Percentiles rank a stretch among this genome's conserved stretches.
phyloP scores from a whole-genome alignment of 92 coral and sea anemone genomes.

The Palythoa grandis region DNA sequence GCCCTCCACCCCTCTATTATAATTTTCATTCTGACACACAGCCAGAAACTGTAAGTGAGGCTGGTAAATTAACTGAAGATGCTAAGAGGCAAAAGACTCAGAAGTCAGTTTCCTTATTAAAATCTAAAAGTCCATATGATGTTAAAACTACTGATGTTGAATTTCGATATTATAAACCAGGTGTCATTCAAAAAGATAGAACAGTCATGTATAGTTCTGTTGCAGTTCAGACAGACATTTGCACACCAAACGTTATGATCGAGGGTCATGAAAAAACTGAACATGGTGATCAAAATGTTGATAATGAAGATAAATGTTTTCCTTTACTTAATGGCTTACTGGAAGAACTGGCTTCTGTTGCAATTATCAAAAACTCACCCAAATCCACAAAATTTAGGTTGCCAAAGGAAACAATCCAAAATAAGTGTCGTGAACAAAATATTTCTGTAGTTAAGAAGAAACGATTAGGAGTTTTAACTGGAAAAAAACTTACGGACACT shows the following conservation, averaged over 20 bases:
- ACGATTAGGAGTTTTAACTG: neutral
- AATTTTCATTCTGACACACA: conserved; percentile 59
- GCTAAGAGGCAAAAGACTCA: neutral
- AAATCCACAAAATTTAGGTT: neutral
- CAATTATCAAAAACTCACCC: neutral
- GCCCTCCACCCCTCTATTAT: conserved; percentile 95
- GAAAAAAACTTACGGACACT: neutral
- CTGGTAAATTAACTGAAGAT: neutral
- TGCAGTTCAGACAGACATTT: conserved; percentile 72
- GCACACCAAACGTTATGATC: neutral
- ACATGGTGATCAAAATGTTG: neutral
- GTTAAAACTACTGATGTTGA: conserved; percentile 52
- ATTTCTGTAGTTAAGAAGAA: neutral
- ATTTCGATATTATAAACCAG: conserved; percentile 70
- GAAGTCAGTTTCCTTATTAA: neutral
- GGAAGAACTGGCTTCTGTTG: conserved; percentile 69
- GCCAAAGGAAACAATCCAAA: conserved; percentile 17
- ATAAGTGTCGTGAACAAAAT: neutral
- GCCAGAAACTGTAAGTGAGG: neutral
- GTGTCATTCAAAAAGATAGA: conserved; percentile 65
- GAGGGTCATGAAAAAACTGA: neutral
- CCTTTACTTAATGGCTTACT: conserved; percentile 90
- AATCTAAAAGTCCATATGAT: neutral
- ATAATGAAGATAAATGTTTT: conserved; percentile 33
- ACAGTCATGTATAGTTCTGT: conserved; percentile 60